A percentile compares a stretch with the other conserved stretches of the same genome.
Evolutionary conservation across 2,113 vertebrate species (phyloP).

Genomic region (Aleadryas rufinucha): DNA sequence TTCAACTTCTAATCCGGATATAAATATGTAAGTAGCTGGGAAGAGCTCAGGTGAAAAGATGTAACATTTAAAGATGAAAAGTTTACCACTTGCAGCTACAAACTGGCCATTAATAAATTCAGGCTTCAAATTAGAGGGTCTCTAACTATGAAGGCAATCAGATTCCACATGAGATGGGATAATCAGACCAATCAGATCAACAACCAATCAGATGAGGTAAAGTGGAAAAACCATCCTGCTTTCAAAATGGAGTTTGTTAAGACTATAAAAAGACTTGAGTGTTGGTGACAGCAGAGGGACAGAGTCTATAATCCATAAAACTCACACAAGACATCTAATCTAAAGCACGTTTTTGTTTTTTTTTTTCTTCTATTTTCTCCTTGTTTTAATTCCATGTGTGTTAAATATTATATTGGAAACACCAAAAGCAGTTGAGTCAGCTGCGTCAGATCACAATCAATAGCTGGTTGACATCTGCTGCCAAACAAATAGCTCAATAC

Average conservation of each 20-base stretch:
- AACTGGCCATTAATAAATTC: neutral
- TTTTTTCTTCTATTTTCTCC: neutral
- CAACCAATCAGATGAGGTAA: neutral
- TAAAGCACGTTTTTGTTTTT: neutral
- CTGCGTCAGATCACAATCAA: constrained; percentile 39
- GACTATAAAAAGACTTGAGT: neutral
- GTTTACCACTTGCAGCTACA: neutral
- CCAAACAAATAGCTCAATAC: constrained; percentile 35
- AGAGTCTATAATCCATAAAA: neutral
- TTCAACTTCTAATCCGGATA: neutral
- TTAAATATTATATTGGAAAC: constrained; percentile 30
- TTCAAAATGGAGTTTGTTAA: neutral
- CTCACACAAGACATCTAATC: neutral
- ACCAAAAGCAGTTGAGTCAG: constrained; percentile 8
- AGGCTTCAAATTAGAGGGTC: neutral
- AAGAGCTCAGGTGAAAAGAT: neutral
- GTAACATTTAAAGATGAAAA: neutral
- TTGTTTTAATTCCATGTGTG: neutral
- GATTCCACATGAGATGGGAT: too few relatives aligned
- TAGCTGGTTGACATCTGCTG: constrained; percentile 49
- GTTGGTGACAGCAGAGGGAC: neutral
- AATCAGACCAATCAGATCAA: too few relatives aligned
- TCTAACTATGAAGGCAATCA: neutral
- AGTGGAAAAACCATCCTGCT: neutral
- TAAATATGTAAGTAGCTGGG: neutral